These are phyloP conservation scores for Mungos mungo DNA, from an alignment of 2,113 vertebrate genomes.

Conservation along the genomic window DNA sequence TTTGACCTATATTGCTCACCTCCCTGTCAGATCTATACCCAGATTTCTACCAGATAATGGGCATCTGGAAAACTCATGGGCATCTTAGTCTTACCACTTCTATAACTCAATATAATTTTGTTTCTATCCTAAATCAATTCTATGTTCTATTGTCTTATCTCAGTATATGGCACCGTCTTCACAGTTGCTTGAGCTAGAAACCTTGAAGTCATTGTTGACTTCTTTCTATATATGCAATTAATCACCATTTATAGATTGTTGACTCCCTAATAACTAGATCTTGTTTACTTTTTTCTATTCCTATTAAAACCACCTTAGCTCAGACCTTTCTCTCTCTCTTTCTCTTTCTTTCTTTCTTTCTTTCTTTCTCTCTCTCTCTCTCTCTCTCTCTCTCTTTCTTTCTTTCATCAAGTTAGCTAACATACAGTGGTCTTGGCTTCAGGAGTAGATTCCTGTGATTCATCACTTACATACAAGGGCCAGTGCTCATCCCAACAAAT, in stretches of 20 bases:
- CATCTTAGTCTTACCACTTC: background rate
- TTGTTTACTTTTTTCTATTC: background rate
- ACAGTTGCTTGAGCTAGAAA: background rate
- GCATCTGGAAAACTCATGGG: background rate
- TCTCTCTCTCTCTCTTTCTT: too few species aligned
- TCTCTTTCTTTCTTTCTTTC: too few species aligned
- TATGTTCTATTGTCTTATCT: background rate
- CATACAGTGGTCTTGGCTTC: too few species aligned
- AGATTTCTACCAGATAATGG: background rate
- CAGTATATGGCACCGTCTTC: background rate
- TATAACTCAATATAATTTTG: background rate
- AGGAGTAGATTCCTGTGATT: too few species aligned
- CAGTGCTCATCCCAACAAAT: too few species aligned
- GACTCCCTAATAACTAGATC: background rate
- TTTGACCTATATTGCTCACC: background rate
- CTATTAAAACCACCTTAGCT: background rate
- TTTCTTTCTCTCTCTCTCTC: too few species aligned
- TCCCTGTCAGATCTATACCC: background rate
- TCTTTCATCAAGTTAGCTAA: too few species aligned
- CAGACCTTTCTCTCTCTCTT: background rate
- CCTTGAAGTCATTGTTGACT: background rate
- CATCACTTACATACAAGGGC: too few species aligned
- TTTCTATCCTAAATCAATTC: background rate
- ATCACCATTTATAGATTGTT: background rate
- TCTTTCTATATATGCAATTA: background rate